Evolutionary conservation across 2,113 vertebrate species (phyloP).

Genomic region (Dolichallabes microphthalmus): DNA sequence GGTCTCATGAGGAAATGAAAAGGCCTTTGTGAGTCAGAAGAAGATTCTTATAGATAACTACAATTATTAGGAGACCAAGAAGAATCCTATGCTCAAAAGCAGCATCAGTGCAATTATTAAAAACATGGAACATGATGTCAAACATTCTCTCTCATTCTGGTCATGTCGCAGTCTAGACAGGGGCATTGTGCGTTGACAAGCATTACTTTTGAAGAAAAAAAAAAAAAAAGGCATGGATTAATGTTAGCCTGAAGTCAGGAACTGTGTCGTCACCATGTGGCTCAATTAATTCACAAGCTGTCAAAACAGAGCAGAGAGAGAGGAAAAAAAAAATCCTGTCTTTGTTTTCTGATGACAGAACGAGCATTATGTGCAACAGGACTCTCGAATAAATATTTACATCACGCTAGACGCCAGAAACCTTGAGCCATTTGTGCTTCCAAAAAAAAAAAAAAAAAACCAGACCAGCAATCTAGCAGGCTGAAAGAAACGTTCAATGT

Average conservation of each 20-base stretch:
- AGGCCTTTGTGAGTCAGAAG: not conserved
- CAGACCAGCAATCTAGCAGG: not conserved
- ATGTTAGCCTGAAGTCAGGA: not conserved
- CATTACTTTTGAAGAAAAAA: not conserved
- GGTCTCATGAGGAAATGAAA: not conserved
- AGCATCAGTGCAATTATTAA: not conserved
- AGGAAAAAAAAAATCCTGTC: not conserved
- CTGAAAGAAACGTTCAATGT: not conserved
- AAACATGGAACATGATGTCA: not conserved
- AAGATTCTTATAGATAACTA: not conserved
- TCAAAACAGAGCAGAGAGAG: not conserved
- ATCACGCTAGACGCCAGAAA: not conserved
- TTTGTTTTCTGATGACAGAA: not conserved
- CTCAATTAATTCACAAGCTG: constrained; percentile 10
- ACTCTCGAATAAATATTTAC: not conserved
- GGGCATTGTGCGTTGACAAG: not conserved
- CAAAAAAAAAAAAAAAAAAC: not conserved
- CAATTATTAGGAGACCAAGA: not conserved
- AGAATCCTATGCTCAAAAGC: not conserved
- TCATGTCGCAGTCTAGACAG: not conserved
- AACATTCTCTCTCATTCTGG: not conserved
- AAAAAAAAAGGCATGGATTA: not conserved
- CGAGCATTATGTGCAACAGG: not conserved
- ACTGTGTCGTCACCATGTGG: not conserved
- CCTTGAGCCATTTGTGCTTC: not conserved